phyloP scores from a whole-genome alignment of 2,797 vertebrate species.

The Pagetopsis macropterus region DNA sequence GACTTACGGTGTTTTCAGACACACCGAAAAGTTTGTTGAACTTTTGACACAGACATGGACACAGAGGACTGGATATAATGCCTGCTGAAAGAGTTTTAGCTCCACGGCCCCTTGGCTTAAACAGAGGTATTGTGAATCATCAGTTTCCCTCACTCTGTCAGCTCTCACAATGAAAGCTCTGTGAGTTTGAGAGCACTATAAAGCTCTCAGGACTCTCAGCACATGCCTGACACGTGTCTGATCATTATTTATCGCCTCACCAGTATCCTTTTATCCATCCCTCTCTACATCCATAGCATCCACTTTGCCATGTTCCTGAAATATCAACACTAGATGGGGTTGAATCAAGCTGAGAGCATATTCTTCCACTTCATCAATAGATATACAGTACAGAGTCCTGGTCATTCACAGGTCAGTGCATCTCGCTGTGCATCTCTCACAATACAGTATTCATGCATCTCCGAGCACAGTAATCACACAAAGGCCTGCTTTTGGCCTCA shows the following conservation, averaged over 20 bases:
- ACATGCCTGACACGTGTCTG: not conserved
- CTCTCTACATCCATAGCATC: not conserved
- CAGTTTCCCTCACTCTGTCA: slow-evolving; percentile 9
- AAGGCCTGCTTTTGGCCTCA: not conserved
- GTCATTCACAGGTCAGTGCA: not conserved
- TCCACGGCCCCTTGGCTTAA: slow-evolving; percentile 2
- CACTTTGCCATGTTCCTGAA: not conserved
- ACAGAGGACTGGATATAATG: not conserved
- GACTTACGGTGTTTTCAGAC: no score
- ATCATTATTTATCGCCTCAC: slow-evolving; percentile 18
- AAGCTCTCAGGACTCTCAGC: not conserved
- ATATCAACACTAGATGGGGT: not conserved
- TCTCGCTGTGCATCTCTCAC: not conserved
- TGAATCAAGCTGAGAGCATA: slow-evolving; percentile 30
- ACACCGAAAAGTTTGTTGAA: no score
- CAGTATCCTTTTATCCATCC: not conserved
- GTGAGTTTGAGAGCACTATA: not conserved
- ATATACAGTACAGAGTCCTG: not conserved
- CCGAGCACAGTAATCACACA: slow-evolving; percentile 10
- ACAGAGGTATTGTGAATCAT: slow-evolving; percentile 18
- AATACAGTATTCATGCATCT: not conserved
- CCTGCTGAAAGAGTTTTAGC: slow-evolving; percentile 18
- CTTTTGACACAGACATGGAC: no score
- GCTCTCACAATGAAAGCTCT: slow-evolving; percentile 5
- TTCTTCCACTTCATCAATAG: slow-evolving; percentile 4